Evolutionary conservation across 92 coral and sea anemone genomes (phyloP), one percentile per base, ranked within the genome.

Genomic region (Porites cylindrica): DNA sequence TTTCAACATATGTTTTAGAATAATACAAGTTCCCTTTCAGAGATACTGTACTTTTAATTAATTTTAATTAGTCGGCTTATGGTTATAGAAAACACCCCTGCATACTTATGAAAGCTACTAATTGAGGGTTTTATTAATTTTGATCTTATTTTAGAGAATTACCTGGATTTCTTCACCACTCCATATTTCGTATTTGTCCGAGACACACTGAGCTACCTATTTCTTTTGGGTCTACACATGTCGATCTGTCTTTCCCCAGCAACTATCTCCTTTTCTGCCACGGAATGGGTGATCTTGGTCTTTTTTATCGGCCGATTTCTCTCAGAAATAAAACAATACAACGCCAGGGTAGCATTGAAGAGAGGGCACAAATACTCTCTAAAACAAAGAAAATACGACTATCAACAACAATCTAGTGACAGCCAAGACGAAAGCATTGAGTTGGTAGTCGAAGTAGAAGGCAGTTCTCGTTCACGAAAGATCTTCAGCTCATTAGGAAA

Each of bases 141-240:
- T 51, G 24, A 1, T 65, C 64, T 53, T 65, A 12, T 43, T 19
- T 19, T 64, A 83, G 87, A 83, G 21, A 50, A 52, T 17, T 83
- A 83, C 32, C 72, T 72, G 60, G 87, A 83, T 47, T 83, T 72
- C 73, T 83, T 83, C 87, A 72, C 72, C 8, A 83, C 87, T 14
- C 80, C 87, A 29, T 83, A 83, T 59, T 83, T 83, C 87, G 50
- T 83, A 18, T 83, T 83, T 60, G 11, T 61, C 10, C 50, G 87
- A 59, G 87, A 83, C n/a, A 83, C 72, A 13, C 50, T 50, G 3
- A 83, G 87, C 66, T 72, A 72, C 53, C 79, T 83, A 6, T 29
- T 26, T 16, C 72, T 83, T 19, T 21, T 72, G 50, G 87, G 87
- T 32, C 80, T 83, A 19, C 87, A 83, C 50, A 16, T 83, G n/a